Conservation (phyloP, 2,797 vertebrate species). For the Sitta carolinensis region DNA sequence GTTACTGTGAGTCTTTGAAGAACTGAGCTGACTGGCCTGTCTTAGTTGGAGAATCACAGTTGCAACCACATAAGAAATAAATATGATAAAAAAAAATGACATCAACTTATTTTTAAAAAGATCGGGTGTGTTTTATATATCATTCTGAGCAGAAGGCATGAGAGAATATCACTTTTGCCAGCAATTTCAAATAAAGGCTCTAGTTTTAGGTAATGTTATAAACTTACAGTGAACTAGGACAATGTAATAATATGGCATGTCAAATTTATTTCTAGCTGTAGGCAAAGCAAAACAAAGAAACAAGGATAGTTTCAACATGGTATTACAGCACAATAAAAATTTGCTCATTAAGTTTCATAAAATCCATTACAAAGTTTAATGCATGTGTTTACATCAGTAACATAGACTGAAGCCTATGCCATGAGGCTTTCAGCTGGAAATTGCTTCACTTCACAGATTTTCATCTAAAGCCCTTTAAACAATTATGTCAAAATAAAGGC, state of each 20-base stretch:
- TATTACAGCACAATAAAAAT: conserved; percentile 39
- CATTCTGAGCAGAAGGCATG: background rate
- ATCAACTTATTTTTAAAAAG: background rate
- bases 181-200: conserved; percentile 27
- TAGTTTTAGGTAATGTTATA: conserved; percentile 31
- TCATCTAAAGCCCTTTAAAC: conserved; percentile 39
- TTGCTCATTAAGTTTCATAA: conserved; percentile 63
- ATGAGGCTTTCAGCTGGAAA: conserved; percentile 31
- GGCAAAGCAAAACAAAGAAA: conserved; percentile 51
- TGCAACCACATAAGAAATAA: background rate
- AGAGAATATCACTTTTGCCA: conserved; percentile 25
- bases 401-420: conserved; percentile 3
- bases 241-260: conserved; percentile 50
- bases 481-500: conserved; percentile 50
- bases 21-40: background rate
- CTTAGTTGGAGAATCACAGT: background rate
- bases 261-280: conserved; percentile 61
- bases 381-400: conserved; percentile 38
- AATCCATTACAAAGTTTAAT: conserved; percentile 61
- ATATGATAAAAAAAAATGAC: background rate
- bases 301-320: background rate
- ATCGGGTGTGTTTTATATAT: background rate
- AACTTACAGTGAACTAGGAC: conserved; percentile 30
- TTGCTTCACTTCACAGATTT: conserved; percentile 54
- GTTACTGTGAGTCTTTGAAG: background rate